phyloP scores from a whole-genome alignment of 2,797 vertebrate genomes.

The Botia almorhae region DNA sequence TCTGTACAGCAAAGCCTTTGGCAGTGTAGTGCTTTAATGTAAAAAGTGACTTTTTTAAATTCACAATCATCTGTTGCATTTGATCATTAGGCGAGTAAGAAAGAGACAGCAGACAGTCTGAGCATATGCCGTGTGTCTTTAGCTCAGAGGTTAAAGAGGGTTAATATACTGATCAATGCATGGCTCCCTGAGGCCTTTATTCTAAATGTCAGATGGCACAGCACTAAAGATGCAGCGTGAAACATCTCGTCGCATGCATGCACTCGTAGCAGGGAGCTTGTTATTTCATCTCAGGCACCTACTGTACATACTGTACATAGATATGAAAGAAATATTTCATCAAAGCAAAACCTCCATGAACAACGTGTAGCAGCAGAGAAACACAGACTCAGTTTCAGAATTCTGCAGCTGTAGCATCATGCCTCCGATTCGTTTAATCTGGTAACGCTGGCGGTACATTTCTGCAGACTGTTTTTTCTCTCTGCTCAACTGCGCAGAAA shows the following conservation, averaged over 20 bases:
- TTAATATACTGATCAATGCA: conserved; percentile 47
- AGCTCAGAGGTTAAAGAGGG: conserved; percentile 44
- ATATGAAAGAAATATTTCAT: conserved; percentile 14
- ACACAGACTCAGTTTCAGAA: background rate
- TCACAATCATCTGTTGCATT: conserved; percentile 1
- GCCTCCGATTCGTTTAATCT: conserved; percentile 1
- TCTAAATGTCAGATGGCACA: conserved; percentile 40
- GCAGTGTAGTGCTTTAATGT: background rate
- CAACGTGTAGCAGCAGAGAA: background rate
- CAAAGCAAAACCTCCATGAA: conserved; percentile 9
- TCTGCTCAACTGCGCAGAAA: background rate
- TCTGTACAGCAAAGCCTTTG: background rate
- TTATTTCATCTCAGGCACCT: background rate
- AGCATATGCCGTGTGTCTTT: conserved; percentile 26
- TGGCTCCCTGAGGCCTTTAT: conserved; percentile 23
- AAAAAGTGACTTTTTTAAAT: background rate
- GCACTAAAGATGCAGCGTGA: conserved; percentile 12
- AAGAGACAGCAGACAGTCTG: conserved; percentile 27
- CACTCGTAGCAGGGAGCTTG: background rate
- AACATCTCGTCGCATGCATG: conserved; percentile 12
- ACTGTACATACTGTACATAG: background rate
- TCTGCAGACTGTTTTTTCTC: background rate
- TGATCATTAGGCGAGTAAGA: conserved; percentile 34
- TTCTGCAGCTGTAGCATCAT: conserved; percentile 2
- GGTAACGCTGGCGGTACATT: conserved; percentile 1